Conservation (phyloP, 2,113 vertebrate species). For the Hemicordylus capensis region DNA sequence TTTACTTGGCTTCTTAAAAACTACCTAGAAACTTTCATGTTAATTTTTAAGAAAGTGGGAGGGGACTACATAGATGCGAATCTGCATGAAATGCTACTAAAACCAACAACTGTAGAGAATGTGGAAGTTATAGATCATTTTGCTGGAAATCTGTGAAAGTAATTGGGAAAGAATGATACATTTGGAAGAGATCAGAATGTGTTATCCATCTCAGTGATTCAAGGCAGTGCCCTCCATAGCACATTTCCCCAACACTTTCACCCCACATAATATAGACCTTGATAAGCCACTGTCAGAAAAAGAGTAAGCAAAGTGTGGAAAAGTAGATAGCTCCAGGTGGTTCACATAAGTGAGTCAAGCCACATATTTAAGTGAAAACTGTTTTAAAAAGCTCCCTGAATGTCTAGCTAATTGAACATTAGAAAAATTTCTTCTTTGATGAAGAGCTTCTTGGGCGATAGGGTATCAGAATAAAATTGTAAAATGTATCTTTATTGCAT, state of each 20-base stretch:
- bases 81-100: neutral
- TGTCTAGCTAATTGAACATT: neutral
- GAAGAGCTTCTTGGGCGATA: neutral
- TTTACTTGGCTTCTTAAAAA: constrained; percentile 13
- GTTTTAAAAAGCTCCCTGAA: neutral
- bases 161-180: neutral
- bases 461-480: neutral
- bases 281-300: neutral
- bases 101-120: constrained; percentile 1
- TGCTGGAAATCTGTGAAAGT: neutral
- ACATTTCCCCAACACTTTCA: too few species aligned
- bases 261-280: neutral
- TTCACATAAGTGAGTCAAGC: neutral
- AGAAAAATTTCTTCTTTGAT: neutral
- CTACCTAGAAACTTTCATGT: neutral
- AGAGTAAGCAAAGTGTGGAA: neutral
- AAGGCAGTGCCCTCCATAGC: neutral
- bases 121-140: neutral
- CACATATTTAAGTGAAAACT: neutral
- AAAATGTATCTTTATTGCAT: neutral
- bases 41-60: neutral
- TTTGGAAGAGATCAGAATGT: neutral
- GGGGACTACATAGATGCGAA: fast-evolving
- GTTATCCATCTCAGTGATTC: neutral
- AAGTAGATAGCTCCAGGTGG: neutral